Evolutionary conservation across 2,113 vertebrate genomes (phyloP).

Genomic region (Asarcornis scutulata): DNA sequence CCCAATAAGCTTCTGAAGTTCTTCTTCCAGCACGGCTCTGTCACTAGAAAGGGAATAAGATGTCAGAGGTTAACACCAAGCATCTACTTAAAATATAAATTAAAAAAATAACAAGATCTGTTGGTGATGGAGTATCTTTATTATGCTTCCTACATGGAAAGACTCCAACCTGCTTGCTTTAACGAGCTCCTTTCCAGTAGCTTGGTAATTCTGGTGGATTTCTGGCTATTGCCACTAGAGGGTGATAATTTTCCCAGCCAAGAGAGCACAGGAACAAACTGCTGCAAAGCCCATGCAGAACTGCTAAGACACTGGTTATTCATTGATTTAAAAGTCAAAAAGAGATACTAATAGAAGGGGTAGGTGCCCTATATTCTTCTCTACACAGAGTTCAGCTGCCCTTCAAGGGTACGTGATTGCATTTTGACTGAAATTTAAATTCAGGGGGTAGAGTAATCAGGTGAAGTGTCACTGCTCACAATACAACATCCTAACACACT

Average conservation of each 20-base stretch:
- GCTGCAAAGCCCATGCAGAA: not conserved
- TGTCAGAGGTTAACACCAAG: not conserved
- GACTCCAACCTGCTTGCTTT: not conserved
- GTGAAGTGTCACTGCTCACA: not conserved
- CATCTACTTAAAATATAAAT: not conserved
- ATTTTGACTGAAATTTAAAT: not conserved
- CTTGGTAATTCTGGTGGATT: no score
- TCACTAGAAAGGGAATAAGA: slow-evolving; percentile 75
- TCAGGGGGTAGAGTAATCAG: not conserved
- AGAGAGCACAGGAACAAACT: not conserved
- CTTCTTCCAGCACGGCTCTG: slow-evolving; percentile 79
- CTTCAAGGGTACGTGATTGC: not conserved
- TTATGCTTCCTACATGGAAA: fast-evolving
- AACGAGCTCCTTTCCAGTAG: not conserved
- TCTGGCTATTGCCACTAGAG: not conserved
- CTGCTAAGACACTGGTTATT: not conserved
- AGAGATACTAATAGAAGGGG: not conserved
- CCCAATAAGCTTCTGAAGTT: slow-evolving; percentile 80
- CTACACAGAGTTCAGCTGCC: fast-evolving
- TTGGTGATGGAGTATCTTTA: not conserved
- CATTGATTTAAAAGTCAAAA: not conserved
- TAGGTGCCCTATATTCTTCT: not conserved
- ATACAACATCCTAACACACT: not conserved
- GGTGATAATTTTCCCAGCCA: not conserved
- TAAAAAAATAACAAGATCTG: not conserved